Evolutionary conservation across 2,113 vertebrate genomes (phyloP), one percentile per base, ranked within the genome.

Genomic region (Melanerpes formicivorus): DNA sequence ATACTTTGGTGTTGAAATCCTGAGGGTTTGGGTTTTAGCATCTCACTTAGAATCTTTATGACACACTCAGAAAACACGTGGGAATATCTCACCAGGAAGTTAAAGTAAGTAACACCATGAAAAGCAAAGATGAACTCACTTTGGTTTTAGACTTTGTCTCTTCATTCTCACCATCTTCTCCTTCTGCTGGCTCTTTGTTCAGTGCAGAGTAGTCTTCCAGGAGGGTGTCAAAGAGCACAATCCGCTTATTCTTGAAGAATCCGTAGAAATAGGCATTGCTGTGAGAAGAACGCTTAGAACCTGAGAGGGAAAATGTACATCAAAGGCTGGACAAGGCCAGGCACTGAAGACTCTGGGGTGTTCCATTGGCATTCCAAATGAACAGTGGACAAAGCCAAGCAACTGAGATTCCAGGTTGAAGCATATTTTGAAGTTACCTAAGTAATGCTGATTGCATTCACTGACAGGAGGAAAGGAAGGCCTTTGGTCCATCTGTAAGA

Each of bases 201-300:
- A 98, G 95, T 26, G 99, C 98, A 10, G 99, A 99, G 96, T 99
- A 99, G 89, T 99, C 99, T 91, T 99, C 99, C 92, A 99, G 96
- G 81, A 99, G 98, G 2, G 99, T 99, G 96, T 99, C 99, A 27
- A 99, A 99, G 82, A 99, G 98, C 30, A 99, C 99, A 81, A 99
- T 99, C 58, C 99, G 96, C 94, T 99, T 99, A 94, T 99, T 99
- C 97, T 99, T 99, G 97, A 99, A 99, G 97, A 99, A 99, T 37
- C 99, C 99, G 76, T 99, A 99, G 96, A 99, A 99, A 96, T 99
- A 99, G 18, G 99, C 99, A 91, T 99, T 99, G 98, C 99, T 99
- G 82, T 99, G 99, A 37, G 99, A 99, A 7, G 99, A 99, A 86
- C 99, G 98, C 95, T 99, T 99, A 72, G 99, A 99, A 80, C 99